Evolutionary conservation across 2,113 vertebrate species (phyloP).

Genomic region (Catharus minimus): DNA sequence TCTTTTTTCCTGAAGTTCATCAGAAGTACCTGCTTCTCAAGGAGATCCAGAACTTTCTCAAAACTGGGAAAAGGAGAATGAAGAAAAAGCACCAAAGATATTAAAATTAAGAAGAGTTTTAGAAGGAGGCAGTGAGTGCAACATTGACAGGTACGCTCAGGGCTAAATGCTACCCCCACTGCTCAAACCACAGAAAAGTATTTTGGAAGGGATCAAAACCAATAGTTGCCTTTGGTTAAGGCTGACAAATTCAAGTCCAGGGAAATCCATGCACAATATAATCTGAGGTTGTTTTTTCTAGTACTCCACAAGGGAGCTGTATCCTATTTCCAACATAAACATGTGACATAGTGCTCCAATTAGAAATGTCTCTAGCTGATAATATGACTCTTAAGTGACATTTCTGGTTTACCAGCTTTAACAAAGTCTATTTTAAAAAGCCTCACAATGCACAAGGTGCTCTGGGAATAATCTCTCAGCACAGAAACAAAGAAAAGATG

Average conservation of each 20-base stretch:
- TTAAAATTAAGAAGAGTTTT: background rate
- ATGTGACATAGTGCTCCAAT: background rate
- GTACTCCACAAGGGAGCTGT: background rate
- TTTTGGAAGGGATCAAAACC: background rate
- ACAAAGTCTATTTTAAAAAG: background rate
- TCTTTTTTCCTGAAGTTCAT: background rate
- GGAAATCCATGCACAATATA: background rate
- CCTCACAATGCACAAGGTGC: background rate
- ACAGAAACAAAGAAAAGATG: background rate
- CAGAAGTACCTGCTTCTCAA: background rate
- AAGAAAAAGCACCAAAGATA: background rate
- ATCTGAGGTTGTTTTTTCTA: background rate
- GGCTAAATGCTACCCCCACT: background rate
- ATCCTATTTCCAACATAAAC: background rate
- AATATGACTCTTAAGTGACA: background rate
- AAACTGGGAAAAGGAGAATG: background rate
- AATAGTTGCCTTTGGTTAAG: background rate
- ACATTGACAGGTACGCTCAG: rapidly evolving
- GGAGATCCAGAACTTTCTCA: background rate
- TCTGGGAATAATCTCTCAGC: background rate
- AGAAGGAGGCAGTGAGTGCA: background rate
- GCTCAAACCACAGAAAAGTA: background rate
- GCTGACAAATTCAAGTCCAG: background rate
- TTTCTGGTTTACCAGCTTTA: background rate
- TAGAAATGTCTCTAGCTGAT: background rate